Evolutionary conservation across 2,113 vertebrate genomes (phyloP), one percentile per base, ranked within the genome.

Genomic region (Aplodontia rufa): DNA sequence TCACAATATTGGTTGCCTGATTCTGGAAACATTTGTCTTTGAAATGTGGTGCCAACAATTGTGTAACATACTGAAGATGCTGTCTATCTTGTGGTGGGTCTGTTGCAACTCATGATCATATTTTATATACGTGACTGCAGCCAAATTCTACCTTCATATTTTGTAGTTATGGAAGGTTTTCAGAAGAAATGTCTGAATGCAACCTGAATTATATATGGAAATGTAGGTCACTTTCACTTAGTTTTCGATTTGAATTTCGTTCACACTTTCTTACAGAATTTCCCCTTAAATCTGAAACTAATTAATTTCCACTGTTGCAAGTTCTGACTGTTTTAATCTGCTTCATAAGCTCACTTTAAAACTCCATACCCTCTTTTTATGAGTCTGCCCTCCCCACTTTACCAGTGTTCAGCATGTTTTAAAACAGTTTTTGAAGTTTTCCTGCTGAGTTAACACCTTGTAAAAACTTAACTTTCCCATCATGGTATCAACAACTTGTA

Each of bases 281-380:
- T 96, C 84, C 82, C 32, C 53, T 93, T 93, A 97, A 96, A 97
- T 95, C 92, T 96, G 91, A 95, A 96, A 98, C 80, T 97, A 97
- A 96, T 97, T 97, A 96, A 94, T 97, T 97, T 98, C 90, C 95
- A 97, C 83, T 90, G 90, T 95, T 97, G 75, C 87, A 96, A 95
- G 87, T 97, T 95, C 89, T 89, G 92, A 90, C 80, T 71, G 40
- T 93, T 96, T 96, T 96, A 97, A 98, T 96, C 93, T 94, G 93
- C 53, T 95, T 96, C 90, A 72, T 90, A 95, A 97, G 68, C 87
- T 94, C 66, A 80, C 58, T 90, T 95, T 92, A 94, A 95, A 94
- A 80, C 84, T 51, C 58, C 86, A 96, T 79, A 83, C 45, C 1
- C 28, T 87, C 66, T 96, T 90, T 91, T 80, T 90, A 96, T 90